A percentile compares a stretch with the other conserved stretches of the same genome.
phyloP scores from a whole-genome alignment of 2,888 invertebrate genomes.

The Euspilapteryx auroguttella region DNA sequence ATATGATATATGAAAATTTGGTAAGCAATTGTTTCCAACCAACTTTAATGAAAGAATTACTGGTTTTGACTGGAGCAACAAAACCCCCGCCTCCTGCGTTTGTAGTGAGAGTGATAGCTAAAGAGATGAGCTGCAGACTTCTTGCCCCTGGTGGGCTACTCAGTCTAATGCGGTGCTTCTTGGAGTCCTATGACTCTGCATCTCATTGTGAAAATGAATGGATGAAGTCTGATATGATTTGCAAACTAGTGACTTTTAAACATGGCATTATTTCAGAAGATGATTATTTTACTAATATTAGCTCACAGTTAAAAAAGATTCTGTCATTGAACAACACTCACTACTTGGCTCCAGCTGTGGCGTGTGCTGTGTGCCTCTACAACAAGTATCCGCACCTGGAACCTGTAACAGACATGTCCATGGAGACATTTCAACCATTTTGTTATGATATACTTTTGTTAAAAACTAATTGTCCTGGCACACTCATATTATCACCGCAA shows the following conservation, averaged over 20 bases:
- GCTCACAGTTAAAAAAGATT: conserved; percentile 51
- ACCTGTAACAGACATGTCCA: conserved; percentile 20
- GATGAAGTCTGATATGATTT: conserved; percentile 68
- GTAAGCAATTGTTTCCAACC: conserved; percentile 61
- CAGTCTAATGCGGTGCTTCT: conserved; percentile 65
- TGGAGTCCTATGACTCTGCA: conserved; percentile 58
- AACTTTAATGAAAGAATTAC: conserved; percentile 68
- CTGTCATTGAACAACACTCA: conserved; percentile 36
- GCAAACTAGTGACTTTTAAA: conserved; percentile 63
- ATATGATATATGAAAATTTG: conserved; percentile 46
- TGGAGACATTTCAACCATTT: conserved; percentile 24
- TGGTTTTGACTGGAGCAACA: conserved; percentile 61
- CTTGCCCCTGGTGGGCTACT: conserved; percentile 65
- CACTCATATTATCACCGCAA: conserved; percentile 27
- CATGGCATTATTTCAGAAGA: conserved; percentile 39
- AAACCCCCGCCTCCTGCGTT: conserved; percentile 61
- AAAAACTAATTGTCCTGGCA: conserved; percentile 24
- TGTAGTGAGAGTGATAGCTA: conserved; percentile 63
- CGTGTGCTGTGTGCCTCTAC: conserved; percentile 56
- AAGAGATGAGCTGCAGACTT: conserved; percentile 63
- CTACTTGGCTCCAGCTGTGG: conserved; percentile 48
- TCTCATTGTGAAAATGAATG: conserved; percentile 65
- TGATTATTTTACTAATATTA: conserved; percentile 57
- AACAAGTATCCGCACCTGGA: conserved; percentile 43
- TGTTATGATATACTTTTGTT: conserved; percentile 16